Evolutionary conservation across 2,888 invertebrate species (phyloP).

Genomic region (Erebia epiphron): DNA sequence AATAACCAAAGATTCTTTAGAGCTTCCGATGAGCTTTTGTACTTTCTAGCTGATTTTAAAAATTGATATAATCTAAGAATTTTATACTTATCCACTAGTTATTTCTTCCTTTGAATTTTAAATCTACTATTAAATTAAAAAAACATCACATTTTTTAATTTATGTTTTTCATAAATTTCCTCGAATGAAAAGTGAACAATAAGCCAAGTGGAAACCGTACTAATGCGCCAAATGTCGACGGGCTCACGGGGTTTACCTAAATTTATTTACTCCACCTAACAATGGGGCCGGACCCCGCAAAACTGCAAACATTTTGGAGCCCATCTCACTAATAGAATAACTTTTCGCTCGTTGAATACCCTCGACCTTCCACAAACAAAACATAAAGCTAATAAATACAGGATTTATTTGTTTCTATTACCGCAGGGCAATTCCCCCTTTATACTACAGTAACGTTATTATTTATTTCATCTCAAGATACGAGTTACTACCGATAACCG

Average conservation of each 20-base stretch:
- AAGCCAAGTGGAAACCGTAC: background rate
- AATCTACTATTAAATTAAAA: too few relatives aligned
- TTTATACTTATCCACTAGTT: too few relatives aligned
- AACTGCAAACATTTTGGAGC: conserved; percentile 24
- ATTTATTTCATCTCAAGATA: conserved; percentile 18
- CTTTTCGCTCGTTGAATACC: conserved; percentile 24
- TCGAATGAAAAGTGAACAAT: background rate
- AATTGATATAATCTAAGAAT: too few relatives aligned
- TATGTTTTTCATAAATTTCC: too few relatives aligned
- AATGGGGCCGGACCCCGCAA: conserved; percentile 13
- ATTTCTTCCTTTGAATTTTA: too few relatives aligned
- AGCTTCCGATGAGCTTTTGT: too few relatives aligned
- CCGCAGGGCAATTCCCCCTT: background rate
- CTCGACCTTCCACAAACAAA: conserved; percentile 22
- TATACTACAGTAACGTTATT: conserved; percentile 3
- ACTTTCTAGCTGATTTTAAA: too few relatives aligned
- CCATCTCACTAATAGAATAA: conserved; percentile 33
- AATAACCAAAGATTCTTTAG: too few relatives aligned
- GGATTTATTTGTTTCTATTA: conserved; percentile 25
- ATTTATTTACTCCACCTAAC: conserved; percentile 21
- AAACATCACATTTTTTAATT: too few relatives aligned
- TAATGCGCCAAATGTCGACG: conserved; percentile 8
- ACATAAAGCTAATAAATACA: conserved; percentile 28
- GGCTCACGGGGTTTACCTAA: background rate
- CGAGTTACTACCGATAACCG: conserved; percentile 3